phyloP scores from a whole-genome alignment of 2,888 invertebrate genomes.

The Aphodius granarius region DNA sequence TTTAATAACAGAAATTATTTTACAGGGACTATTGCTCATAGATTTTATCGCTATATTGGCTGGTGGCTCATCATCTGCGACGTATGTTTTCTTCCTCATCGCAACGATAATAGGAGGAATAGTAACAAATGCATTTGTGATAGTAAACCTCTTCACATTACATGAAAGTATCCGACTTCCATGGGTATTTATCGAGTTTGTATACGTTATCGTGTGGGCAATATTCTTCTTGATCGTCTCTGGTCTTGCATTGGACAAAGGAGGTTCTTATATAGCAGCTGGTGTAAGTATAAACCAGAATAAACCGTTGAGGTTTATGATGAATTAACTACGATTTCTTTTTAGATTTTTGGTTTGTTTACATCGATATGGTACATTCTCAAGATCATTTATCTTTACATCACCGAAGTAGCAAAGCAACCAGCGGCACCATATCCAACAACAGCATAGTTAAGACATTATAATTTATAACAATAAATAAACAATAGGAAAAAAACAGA shows the following conservation, averaged over 20 bases:
- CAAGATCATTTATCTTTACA: constrained; percentile 13
- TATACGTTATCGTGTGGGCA: constrained; percentile 16
- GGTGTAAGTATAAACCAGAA: constrained; percentile 15
- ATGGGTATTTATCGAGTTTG: constrained; percentile 17
- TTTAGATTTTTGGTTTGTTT: constrained; percentile 18
- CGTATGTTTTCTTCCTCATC: constrained; percentile 8
- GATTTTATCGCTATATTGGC: constrained; percentile 15
- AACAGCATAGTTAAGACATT: not conserved
- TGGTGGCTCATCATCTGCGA: not conserved
- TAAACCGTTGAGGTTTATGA: too few species aligned
- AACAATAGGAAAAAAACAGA: not conserved
- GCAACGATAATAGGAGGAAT: constrained; percentile 16
- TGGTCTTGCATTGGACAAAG: constrained; percentile 6
- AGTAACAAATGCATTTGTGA: constrained; percentile 8
- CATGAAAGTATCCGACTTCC: constrained; percentile 12
- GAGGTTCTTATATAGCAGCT: constrained; percentile 16
- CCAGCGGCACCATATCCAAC: constrained; percentile 7
- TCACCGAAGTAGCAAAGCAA: constrained; percentile 1
- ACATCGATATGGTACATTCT: constrained; percentile 7
- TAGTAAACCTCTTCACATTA: constrained; percentile 8
- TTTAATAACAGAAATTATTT: not conserved
- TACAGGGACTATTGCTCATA: constrained; percentile 11
- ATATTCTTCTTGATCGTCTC: constrained; percentile 16
- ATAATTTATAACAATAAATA: not conserved
- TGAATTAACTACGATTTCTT: constrained; percentile 8